A percentile compares a stretch with the other conserved stretches of the same genome.
phyloP scores from a whole-genome alignment of 2,113 vertebrate species.

The Saccopteryx bilineata region DNA sequence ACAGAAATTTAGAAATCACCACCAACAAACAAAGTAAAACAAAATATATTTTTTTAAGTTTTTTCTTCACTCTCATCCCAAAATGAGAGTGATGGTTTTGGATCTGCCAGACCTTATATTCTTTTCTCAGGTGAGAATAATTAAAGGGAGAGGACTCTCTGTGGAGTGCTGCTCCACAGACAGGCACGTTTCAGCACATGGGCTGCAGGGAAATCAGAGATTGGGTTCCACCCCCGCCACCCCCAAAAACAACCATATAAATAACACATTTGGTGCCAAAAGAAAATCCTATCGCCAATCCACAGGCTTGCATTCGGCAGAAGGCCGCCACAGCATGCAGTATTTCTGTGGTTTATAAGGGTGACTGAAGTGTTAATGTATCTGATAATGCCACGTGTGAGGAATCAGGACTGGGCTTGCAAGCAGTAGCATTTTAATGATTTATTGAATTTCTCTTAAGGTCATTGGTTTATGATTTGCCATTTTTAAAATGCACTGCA shows the following conservation, averaged over 20 bases:
- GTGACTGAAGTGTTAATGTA: slow-evolving; percentile 52
- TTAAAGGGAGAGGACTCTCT: no score
- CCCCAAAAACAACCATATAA: slow-evolving; percentile 58
- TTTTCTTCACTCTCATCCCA: not conserved
- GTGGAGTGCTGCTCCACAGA: not conserved
- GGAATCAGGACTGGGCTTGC: slow-evolving; percentile 67
- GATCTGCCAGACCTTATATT: not conserved
- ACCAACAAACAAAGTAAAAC: not conserved
- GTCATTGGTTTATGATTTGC: slow-evolving; percentile 80
- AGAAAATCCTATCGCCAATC: slow-evolving; percentile 8
- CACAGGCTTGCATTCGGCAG: slow-evolving; percentile 22
- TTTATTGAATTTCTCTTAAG: slow-evolving; percentile 80
- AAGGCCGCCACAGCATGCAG: slow-evolving; percentile 1
- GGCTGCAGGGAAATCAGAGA: not conserved
- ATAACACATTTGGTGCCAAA: slow-evolving; percentile 35
- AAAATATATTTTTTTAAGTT: not conserved
- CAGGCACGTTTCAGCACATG: not conserved
- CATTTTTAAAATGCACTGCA: slow-evolving; percentile 74
- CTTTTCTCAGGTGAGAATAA: slow-evolving; percentile 18
- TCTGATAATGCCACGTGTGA: slow-evolving; percentile 67
- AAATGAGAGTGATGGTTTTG: not conserved
- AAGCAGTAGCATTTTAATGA: slow-evolving; percentile 74
- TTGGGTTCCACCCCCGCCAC: not conserved
- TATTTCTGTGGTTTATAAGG: slow-evolving; percentile 40
- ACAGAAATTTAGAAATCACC: slow-evolving; percentile 16